These are phyloP conservation scores for Frieseomelitta varia DNA, from an alignment of 1,140 invertebrate species.

Conservation along the genomic window DNA sequence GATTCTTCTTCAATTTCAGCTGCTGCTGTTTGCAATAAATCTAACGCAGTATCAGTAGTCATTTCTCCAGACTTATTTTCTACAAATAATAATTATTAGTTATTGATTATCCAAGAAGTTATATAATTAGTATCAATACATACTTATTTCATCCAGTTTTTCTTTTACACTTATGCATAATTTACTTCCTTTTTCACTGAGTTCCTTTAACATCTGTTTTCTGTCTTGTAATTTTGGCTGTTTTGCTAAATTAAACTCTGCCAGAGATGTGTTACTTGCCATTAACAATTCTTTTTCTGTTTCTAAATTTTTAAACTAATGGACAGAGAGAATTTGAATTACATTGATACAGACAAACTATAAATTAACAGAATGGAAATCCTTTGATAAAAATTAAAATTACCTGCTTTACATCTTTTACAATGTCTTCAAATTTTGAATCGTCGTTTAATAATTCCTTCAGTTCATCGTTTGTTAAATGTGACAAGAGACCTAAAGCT, in stretches of 20 bases:
- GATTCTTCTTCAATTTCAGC: conserved; percentile 94
- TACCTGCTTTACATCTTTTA: conserved; percentile 91
- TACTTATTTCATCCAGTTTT: conserved; percentile 86
- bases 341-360: not conserved
- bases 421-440: conserved; percentile 89
- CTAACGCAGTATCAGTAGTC: conserved; percentile 90
- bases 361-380: conserved; percentile 11
- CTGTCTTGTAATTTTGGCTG: conserved; percentile 90
- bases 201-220: conserved; percentile 86
- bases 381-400: conserved; percentile 23
- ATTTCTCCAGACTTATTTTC: conserved; percentile 87
- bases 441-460: conserved; percentile 93
- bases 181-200: conserved; percentile 87
- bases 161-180: conserved; percentile 87
- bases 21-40: conserved; percentile 91
- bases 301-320: conserved; percentile 90
- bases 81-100: conserved; percentile 69
- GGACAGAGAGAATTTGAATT: not conserved
- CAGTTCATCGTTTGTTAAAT: conserved; percentile 88
- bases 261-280: conserved; percentile 91
- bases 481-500: conserved; percentile 82
- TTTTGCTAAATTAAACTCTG: conserved; percentile 92
- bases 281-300: conserved; percentile 92
- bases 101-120: not conserved
- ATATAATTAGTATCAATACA: conserved; percentile 68